These are phyloP conservation scores for Adelphocoris suturalis DNA, from an alignment of 2,888 invertebrate species.

Conservation along the genomic window DNA sequence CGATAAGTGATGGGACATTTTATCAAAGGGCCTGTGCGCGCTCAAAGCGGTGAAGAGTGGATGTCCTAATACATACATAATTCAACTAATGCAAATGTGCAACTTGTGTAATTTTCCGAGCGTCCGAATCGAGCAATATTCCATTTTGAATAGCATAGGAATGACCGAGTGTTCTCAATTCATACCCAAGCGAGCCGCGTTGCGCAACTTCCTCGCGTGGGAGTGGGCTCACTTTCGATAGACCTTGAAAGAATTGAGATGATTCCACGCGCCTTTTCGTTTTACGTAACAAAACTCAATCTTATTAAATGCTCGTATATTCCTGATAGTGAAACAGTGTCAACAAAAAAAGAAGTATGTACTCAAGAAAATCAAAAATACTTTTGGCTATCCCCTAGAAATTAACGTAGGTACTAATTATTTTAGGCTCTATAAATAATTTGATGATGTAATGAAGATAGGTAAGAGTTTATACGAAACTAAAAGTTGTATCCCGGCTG, in stretches of 20 bases:
- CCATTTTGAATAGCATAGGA: background rate
- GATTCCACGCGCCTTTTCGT: slow-evolving; percentile 50
- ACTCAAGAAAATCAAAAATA: too few species aligned
- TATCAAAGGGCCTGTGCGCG: background rate
- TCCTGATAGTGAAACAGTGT: background rate
- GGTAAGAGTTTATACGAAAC: too few species aligned
- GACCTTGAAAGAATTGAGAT: slow-evolving; percentile 59
- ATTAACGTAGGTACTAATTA: too few species aligned
- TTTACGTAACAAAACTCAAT: slow-evolving; percentile 21
- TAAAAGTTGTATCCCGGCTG: too few species aligned
- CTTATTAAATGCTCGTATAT: background rate
- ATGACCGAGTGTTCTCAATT: background rate
- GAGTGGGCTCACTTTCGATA: slow-evolving; percentile 49
- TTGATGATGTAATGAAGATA: too few species aligned
- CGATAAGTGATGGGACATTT: background rate
- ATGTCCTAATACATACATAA: too few species aligned
- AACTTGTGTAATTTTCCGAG: too few species aligned
- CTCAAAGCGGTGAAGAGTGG: too few species aligned
- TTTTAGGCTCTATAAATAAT: too few species aligned
- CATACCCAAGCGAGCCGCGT: background rate
- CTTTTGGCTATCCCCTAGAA: too few species aligned
- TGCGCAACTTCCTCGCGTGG: slow-evolving; percentile 31
- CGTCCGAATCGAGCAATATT: background rate
- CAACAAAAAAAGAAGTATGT: too few species aligned
- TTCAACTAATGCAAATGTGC: too few species aligned